Base-by-base conservation (phyloP, 2,113 vertebrate species). In the Cathartes aura region DNA sequence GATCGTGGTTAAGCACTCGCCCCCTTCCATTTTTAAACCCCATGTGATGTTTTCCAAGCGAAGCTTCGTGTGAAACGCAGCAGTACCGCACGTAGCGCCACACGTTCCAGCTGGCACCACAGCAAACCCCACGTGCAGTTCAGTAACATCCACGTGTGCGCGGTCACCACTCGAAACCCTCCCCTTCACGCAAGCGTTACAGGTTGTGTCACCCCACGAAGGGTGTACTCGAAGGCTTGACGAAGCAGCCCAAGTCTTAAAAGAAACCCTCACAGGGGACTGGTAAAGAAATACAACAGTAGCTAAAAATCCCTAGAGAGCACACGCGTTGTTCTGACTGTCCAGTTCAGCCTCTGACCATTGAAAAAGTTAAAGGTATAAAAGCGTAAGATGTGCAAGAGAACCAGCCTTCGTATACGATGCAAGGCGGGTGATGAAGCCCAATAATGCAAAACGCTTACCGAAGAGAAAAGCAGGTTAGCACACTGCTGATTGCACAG, bases 291-390 rank as follows among this genome's bases (percentile, higher is more conserved):
- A 97, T 91, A 97, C 98, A 96, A 68, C 8, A 89, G 94, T 27
- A 95, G 96, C 96, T 98, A 87, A 96, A 98, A 98, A 97, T 97
- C 98, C 97, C 97, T 58, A 87, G 96, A 95, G 84, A 98, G 97
- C 91, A 91, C 79, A 22, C 22, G 11, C 9, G 6, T 10, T 27
- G 84, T 94, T 97, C 91, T 47, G 43, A 45, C 91, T 73, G 92
- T 87, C 97, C 90, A 84, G 95, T 96, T 92, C 86, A 92, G 96
- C 94, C 97, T 96, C 84, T 86, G 88, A 93, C 96, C 95, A 80
- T 81, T 90, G 87, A 63, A 82, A 72, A 93, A 90, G 95, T 80
- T 87, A 91, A 90, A 97, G 96, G 94, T 97, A 96, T 42, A 97
- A 97, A 98, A 98, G 97, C 97, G 8, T 64, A 94, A 97, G 97